Conservation (phyloP, 2,797 vertebrate species). For the Poeciliopsis turneri region DNA sequence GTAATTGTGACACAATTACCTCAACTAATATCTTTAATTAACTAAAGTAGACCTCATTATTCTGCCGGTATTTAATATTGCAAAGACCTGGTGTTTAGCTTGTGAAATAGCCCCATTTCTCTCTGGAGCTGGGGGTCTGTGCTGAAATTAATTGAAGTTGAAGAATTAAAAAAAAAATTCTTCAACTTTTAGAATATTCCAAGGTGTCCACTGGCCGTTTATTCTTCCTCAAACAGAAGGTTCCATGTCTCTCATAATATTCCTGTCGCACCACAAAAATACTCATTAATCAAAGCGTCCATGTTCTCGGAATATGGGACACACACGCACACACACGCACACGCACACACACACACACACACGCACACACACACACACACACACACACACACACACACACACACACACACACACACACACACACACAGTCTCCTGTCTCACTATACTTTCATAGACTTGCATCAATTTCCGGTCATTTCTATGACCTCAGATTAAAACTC, state of each 20-base stretch:
- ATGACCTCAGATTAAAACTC: no score
- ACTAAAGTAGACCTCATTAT: not conserved
- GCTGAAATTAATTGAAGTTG: not conserved
- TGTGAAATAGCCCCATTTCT: not conserved
- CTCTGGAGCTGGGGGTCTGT: not conserved
- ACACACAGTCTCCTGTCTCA: no score
- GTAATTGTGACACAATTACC: not conserved
- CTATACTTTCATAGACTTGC: no score
- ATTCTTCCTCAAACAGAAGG: not conserved
- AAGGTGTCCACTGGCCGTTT: not conserved
- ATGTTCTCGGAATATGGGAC: not conserved
- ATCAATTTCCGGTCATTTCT: no score
- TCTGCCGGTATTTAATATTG: not conserved
- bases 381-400: not conserved
- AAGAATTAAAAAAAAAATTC: not conserved
- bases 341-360: not conserved
- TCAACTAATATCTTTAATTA: not conserved
- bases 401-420: not conserved
- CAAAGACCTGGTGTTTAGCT: not conserved
- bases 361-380: no score
- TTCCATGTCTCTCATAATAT: not conserved
- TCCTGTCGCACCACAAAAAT: slow-evolving; percentile 12
- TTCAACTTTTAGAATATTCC: not conserved
- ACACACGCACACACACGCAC: not conserved
- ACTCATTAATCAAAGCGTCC: slow-evolving; percentile 27